These are phyloP conservation scores for Melanotaenia maccullochi DNA, from an alignment of 2,797 vertebrate genomes.

Conservation along the genomic window DNA sequence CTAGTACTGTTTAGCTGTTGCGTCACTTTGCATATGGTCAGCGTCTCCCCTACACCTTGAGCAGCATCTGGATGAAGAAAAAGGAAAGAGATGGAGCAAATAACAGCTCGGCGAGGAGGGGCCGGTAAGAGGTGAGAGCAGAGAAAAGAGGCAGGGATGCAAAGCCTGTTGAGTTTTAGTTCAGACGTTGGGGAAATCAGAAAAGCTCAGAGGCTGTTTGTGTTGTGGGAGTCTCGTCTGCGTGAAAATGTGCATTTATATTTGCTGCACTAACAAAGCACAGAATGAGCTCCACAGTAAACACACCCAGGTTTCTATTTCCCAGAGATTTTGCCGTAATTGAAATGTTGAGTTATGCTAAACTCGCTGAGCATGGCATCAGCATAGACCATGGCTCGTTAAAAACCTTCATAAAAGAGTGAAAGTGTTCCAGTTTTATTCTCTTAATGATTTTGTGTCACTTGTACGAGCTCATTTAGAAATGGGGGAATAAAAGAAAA, in stretches of 20 bases:
- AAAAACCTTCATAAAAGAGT: constrained; percentile 9
- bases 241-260: constrained; percentile 20
- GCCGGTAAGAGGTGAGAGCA: constrained; percentile 17
- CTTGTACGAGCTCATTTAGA: constrained; percentile 2
- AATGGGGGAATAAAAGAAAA: neutral
- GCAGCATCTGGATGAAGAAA: constrained; percentile 15
- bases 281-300: constrained; percentile 43
- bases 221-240: constrained; percentile 32
- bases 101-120: constrained; percentile 15
- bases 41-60: constrained; percentile 28
- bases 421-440: constrained; percentile 9
- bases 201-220: constrained; percentile 56
- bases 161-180: constrained; percentile 55
- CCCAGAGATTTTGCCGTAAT: constrained; percentile 29
- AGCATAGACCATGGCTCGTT: constrained; percentile 6
- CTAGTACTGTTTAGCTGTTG: constrained; percentile 32
- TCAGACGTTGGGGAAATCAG: constrained; percentile 66
- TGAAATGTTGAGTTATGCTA: constrained; percentile 24
- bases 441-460: constrained; percentile 7
- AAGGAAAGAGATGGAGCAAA: neutral
- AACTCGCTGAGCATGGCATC: constrained; percentile 14
- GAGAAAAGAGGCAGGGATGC: constrained; percentile 32
- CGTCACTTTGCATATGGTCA: constrained; percentile 65
- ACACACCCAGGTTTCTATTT: constrained; percentile 33
- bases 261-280: constrained; percentile 55